Evolutionary conservation across 2,888 invertebrate genomes (phyloP).

Genomic region (Apamea sordens): DNA sequence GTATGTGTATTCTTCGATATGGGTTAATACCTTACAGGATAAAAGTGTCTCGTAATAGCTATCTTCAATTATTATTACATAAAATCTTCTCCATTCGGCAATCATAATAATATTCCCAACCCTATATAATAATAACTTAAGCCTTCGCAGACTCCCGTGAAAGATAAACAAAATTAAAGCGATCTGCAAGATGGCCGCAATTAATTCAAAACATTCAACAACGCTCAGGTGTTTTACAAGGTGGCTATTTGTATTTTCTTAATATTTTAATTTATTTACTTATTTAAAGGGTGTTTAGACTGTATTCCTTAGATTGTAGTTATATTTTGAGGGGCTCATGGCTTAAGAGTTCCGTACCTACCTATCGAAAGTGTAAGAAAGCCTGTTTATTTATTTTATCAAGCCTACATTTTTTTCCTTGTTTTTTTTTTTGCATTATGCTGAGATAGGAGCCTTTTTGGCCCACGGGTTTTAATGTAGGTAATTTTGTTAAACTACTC

Average conservation of each 20-base stretch:
- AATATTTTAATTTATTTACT: conserved; percentile 27
- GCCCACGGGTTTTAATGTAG: too few species aligned
- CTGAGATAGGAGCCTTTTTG: too few species aligned
- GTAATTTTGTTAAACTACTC: too few species aligned
- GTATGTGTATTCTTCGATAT: too few species aligned
- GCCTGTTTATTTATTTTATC: too few species aligned
- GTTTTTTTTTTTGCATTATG: too few species aligned
- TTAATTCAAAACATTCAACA: conserved; percentile 26
- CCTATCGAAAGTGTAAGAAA: too few species aligned
- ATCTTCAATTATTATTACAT: not conserved
- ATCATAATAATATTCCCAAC: not conserved
- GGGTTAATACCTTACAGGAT: too few species aligned
- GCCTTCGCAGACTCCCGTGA: not conserved
- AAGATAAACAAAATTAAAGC: conserved; percentile 26
- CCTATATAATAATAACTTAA: not conserved
- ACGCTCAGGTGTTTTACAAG: conserved; percentile 31
- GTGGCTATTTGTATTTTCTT: conserved; percentile 11
- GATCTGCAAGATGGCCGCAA: conserved; percentile 20
- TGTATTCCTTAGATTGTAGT: not conserved
- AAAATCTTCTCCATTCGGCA: not conserved
- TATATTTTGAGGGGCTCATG: not conserved
- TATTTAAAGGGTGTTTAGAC: not conserved
- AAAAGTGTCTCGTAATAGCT: not conserved
- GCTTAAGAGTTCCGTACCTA: too few species aligned
- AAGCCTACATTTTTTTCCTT: too few species aligned